Evolutionary conservation across 2,113 vertebrate genomes (phyloP), one percentile per base, ranked within the genome.

Genomic region (Salvelinus namaycush): DNA sequence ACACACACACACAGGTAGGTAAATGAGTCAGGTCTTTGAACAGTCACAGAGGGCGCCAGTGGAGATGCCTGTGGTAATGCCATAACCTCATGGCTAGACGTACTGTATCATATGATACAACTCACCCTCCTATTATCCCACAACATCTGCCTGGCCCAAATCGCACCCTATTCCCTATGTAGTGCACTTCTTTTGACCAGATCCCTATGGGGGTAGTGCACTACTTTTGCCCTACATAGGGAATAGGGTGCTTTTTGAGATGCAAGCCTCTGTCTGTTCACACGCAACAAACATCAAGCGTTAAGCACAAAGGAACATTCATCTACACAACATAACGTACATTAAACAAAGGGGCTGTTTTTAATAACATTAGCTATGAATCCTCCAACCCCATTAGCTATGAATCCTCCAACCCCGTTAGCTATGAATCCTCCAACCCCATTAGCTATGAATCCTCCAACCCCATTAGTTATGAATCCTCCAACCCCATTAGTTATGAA

Each of bases 1-100:
- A 44, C 39, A 44, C 51, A 54, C 51, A 16, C 51, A 51, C 16
- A 54, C 3, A 16, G 4, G 1, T 48, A 79, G 77, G 80, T 80
- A 76, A 16, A 78, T 86, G 87, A 89, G 77, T 91, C 84, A 86
- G 75, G 22, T 70, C 81, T 81, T 80, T 75, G 83, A 81, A 83
- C 75, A 74, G 67, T 80, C 78, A 65, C n/a, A 59, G 51, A 72
- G 65, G 87, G 82, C 72, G 48, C 82, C 80, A 81, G 70, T 83
- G 81, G 79, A 79, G 90, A 88, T 78, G 80, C 78, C 77, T 79
- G 76, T 75, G 75, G 82, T 92, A 89, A 91, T 70, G 70, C 77
- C 80, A 87, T 39, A 84, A 82, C 87, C 80, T 76, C 81, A 73
- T 16, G 68, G 75, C 82, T 82, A 70, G 14, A 39, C 34, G 6